Evolutionary conservation across 2,888 invertebrate genomes (phyloP), one percentile per base, ranked within the genome.

Genomic region (Drosophila testacea): DNA sequence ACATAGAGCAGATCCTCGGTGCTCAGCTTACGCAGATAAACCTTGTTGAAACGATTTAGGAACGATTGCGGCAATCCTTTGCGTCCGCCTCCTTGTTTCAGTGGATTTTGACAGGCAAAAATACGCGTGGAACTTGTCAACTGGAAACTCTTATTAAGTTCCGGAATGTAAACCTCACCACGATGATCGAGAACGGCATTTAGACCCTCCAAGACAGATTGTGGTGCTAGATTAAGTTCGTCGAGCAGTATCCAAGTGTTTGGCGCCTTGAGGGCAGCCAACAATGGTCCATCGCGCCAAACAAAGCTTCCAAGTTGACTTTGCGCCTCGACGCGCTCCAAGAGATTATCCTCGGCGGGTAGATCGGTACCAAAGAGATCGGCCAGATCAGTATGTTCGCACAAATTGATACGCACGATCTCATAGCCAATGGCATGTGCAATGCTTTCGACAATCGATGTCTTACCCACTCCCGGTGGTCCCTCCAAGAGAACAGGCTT

Each of bases 131-230:
- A 94, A 62, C 93, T 92, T 89, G 94, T 95, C 0, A 99, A 95
- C 69, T 94, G 93, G 91, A 99, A 99, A 0, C 96, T 96, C 92
- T 95, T 95, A 51, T 96, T 97, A 10, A 99, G 93, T 93, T 99
- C 99, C 0, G 99, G 98, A 64, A 99, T 96, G 91, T 95, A 99
- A 27, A 99, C 95, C 93, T 98, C 98, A 0, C 98, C 98, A 85
- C 99, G 94, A 91, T 99, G 99, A 94, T 99, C 99, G 62, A 99
- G 94, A 89, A 99, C 99, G 0, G 99, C 99, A 91, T 99, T 99
- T 4, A 99, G 94, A 32, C 99, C 99, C 94, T 99, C 99, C 11
- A 99, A 93, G 0, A 99, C 99, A 0, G 99, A 97, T 92, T 99
- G 99, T 0, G 99, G 98, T 0, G 99, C 99, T 74, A 99, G 94